These are phyloP conservation scores for Mamestra configurata DNA, from an alignment of 1,140 invertebrate genomes.

Conservation along the genomic window DNA sequence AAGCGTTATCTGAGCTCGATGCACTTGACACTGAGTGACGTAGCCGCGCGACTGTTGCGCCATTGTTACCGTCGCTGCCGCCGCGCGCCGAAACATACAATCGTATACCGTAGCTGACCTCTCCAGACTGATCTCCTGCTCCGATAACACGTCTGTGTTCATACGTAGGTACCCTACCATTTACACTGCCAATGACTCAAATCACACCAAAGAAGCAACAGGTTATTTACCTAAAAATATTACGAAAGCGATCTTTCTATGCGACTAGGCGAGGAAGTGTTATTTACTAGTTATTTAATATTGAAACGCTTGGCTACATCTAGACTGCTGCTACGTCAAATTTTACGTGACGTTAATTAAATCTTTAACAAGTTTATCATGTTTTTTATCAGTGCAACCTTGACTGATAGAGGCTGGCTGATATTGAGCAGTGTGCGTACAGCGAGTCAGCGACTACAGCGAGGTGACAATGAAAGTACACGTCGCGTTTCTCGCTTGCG, in stretches of 20 bases:
- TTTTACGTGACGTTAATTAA: slow-evolving; percentile 13
- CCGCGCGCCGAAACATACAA: slow-evolving; percentile 51
- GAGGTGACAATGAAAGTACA: slow-evolving; percentile 86
- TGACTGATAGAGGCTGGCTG: slow-evolving; percentile 41
- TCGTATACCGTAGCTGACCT: slow-evolving; percentile 69
- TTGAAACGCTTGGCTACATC: background rate
- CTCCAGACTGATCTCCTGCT: slow-evolving; percentile 56
- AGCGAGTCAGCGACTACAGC: slow-evolving; percentile 52
- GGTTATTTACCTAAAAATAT: slow-evolving; percentile 6
- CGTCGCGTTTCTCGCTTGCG: slow-evolving; percentile 82
- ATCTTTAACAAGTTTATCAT: background rate
- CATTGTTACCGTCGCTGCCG: slow-evolving; percentile 60
- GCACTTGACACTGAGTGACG: slow-evolving; percentile 73
- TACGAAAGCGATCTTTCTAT: slow-evolving; percentile 3
- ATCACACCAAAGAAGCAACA: background rate
- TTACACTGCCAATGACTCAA: slow-evolving; percentile 32
- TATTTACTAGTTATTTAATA: background rate
- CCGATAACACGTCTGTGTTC: slow-evolving; percentile 53
- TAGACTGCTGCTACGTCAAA: background rate
- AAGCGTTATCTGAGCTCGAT: slow-evolving; percentile 50
- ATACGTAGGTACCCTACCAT: slow-evolving; percentile 13
- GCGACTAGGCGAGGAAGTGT: background rate
- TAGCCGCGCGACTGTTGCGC: slow-evolving; percentile 64
- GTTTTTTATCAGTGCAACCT: slow-evolving; percentile 36
- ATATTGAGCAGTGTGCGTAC: slow-evolving; percentile 60